Evolutionary conservation across 2,888 invertebrate species (phyloP).

Genomic region (Acrobasis suavella): DNA sequence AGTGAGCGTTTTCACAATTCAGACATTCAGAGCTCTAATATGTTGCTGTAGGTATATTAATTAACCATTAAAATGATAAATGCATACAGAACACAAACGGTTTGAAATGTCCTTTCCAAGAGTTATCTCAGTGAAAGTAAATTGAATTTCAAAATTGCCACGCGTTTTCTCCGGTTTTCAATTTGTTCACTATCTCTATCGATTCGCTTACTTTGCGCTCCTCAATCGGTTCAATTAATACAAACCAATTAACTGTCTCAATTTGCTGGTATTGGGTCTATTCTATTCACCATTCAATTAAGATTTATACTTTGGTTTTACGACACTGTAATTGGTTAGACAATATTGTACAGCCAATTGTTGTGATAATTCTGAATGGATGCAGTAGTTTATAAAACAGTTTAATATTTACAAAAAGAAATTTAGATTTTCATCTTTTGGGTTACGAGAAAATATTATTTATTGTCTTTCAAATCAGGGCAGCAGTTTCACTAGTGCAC

Average conservation of each 20-base stretch:
- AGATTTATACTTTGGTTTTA: no score
- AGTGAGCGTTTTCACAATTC: not conserved
- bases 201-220: constrained; percentile 32
- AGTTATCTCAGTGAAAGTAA: constrained; percentile 49
- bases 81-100: constrained; percentile 29
- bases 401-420: no score
- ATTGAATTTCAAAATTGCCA: constrained; percentile 46
- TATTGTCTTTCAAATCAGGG: no score
- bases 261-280: not conserved
- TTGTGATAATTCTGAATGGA: no score
- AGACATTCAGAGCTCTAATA: not conserved
- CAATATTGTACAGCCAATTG: no score
- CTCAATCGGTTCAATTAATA: constrained; percentile 16
- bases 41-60: not conserved
- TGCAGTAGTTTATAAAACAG: no score
- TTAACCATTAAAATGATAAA: constrained; percentile 3
- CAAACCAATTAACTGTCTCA: not conserved
- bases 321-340: no score
- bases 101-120: constrained; percentile 43
- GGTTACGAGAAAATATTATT: no score
- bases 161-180: constrained; percentile 44
- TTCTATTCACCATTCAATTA: no score
- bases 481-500: no score
- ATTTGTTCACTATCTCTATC: constrained; percentile 29
- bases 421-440: no score